Evolutionary conservation across 2,113 vertebrate genomes (phyloP).

Genomic region (Junco hyemalis): DNA sequence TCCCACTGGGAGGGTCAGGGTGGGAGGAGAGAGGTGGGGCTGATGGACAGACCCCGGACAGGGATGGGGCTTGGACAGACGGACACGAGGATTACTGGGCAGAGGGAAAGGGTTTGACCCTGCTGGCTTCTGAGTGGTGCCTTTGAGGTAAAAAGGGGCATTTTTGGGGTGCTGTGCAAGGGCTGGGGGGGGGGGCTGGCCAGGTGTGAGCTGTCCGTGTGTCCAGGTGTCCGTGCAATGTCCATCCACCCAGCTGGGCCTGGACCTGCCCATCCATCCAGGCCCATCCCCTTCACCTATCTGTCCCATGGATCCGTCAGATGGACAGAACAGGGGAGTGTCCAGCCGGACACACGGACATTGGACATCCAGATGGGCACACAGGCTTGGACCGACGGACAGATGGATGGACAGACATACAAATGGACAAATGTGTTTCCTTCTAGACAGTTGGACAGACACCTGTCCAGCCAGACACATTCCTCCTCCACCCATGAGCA

Average conservation of each 20-base stretch:
- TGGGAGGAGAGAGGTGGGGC: accelerated
- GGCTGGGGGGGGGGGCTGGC: too few relatives aligned
- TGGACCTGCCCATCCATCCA: background rate
- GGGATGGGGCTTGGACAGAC: accelerated
- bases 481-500: background rate
- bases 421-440: background rate
- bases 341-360: background rate
- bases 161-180: background rate
- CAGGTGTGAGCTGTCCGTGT: background rate
- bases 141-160: background rate
- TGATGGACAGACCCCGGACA: accelerated
- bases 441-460: background rate
- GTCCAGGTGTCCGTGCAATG: background rate
- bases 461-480: background rate
- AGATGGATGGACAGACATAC: background rate
- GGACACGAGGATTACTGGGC: accelerated
- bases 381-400: accelerated
- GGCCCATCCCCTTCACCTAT: background rate
- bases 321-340: background rate
- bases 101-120: accelerated
- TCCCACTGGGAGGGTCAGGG: background rate
- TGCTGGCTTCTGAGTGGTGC: background rate
- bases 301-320: background rate
- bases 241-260: background rate
- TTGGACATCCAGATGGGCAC: too few relatives aligned